Conservation (phyloP, 2,888 invertebrate species). For the Steromphala cineraria region DNA sequence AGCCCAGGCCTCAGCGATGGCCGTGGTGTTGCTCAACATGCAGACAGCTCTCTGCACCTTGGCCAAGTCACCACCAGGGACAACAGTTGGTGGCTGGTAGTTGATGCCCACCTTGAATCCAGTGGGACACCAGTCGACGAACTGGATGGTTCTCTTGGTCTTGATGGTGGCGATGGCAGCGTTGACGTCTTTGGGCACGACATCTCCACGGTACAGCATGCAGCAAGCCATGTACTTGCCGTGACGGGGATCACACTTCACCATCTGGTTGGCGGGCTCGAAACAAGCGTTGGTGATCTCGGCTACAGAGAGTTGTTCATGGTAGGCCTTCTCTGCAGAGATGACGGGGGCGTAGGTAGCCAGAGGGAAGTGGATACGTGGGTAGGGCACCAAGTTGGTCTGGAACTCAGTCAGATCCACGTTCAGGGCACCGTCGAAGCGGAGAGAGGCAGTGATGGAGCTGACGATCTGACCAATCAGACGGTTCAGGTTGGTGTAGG, state of each 20-base stretch:
- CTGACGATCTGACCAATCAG: slow-evolving; percentile 50
- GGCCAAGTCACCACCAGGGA: slow-evolving; percentile 92
- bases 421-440: slow-evolving; percentile 76
- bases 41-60: slow-evolving; percentile 78
- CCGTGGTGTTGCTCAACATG: slow-evolving; percentile 93
- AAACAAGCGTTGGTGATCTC: slow-evolving; percentile 69
- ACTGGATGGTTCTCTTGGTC: slow-evolving; percentile 87
- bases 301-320: slow-evolving; percentile 82
- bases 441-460: slow-evolving; percentile 64
- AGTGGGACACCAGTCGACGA: slow-evolving; percentile 81
- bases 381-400: slow-evolving; percentile 75
- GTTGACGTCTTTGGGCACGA: slow-evolving; percentile 74
- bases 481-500: slow-evolving; percentile 89
- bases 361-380: slow-evolving; percentile 88
- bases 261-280: slow-evolving; percentile 71
- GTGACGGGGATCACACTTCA: slow-evolving; percentile 72
- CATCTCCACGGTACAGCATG: slow-evolving; percentile 85
- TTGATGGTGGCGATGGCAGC: slow-evolving; percentile 83
- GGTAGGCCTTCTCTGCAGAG: slow-evolving; percentile 94
- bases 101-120: slow-evolving; percentile 85
- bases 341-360: slow-evolving; percentile 92
- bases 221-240: slow-evolving; percentile 91
- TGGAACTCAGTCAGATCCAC: slow-evolving; percentile 78
- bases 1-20: slow-evolving; percentile 92
- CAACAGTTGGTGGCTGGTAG: slow-evolving; percentile 84